Percentiles rank a stretch among this genome's conserved stretches.
Evolutionary conservation across 1,140 invertebrate species (phyloP).

Genomic region (Brachionus calyciflorus): DNA sequence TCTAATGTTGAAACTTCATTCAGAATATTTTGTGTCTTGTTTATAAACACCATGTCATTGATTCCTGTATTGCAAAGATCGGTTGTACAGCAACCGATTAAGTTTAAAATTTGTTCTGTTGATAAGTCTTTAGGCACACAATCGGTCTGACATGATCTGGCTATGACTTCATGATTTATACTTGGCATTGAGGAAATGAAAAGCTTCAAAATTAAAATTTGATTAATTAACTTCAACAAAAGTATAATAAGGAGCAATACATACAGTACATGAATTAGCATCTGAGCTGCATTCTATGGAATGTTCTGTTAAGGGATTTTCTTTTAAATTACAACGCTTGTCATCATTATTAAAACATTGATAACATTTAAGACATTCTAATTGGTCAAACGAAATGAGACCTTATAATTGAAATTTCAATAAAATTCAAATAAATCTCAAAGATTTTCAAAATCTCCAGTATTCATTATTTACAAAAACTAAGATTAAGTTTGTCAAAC

Average conservation of each 20-base stretch:
- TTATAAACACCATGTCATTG: neutral
- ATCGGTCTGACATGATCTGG: neutral
- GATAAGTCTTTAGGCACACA: neutral
- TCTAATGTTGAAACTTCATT: too few species aligned
- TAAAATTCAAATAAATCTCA: neutral
- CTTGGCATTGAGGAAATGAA: neutral
- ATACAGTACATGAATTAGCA: neutral
- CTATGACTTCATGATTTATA: neutral
- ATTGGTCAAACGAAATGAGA: neutral
- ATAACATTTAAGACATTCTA: neutral
- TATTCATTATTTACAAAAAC: too few species aligned
- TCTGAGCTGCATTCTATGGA: neutral
- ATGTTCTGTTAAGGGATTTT: neutral
- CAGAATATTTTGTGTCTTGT: neutral
- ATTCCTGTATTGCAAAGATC: neutral
- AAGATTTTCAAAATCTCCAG: neutral
- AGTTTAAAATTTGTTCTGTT: neutral
- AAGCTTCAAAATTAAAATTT: neutral
- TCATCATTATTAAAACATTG: constrained; percentile 8
- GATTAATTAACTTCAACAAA: neutral
- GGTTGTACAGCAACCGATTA: neutral
- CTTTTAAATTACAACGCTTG: neutral
- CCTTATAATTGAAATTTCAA: neutral
- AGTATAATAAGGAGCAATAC: neutral
- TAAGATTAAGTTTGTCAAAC: too few species aligned